Conservation (phyloP, 2,113 vertebrate genomes). For the Rhinopomastus cyanomelas region DNA sequence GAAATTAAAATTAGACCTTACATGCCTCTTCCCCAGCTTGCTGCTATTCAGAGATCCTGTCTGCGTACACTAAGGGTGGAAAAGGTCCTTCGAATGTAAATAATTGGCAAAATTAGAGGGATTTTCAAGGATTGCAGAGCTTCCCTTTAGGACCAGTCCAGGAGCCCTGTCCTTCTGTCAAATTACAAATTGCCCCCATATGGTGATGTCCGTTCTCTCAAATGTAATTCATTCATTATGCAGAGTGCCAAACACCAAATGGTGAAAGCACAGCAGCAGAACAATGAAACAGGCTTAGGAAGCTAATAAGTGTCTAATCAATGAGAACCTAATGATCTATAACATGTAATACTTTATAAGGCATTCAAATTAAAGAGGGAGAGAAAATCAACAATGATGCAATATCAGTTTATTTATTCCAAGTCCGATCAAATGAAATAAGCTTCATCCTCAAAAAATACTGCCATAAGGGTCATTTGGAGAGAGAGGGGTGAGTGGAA, state of each 20-base stretch:
- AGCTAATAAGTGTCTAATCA: conserved; percentile 37
- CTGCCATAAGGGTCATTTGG: not conserved
- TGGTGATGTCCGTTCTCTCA: conserved; percentile 57
- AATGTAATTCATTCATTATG: conserved; percentile 71
- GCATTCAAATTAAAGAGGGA: not conserved
- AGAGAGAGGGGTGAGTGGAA: not conserved
- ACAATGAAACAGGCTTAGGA: conserved; percentile 43
- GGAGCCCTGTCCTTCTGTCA: conserved; percentile 60
- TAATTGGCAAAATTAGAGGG: conserved; percentile 71
- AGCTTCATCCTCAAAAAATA: not conserved
- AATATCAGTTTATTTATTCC: conserved; percentile 16
- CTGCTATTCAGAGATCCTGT: conserved; percentile 49
- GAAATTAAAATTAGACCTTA: conserved; percentile 69
- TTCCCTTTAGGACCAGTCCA: conserved; percentile 59
- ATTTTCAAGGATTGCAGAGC: conserved; percentile 52
- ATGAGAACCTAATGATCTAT: conserved; percentile 36
- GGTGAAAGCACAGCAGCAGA: conserved; percentile 53
- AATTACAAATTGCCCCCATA: conserved; percentile 67
- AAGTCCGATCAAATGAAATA: not conserved
- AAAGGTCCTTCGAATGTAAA: conserved; percentile 69
- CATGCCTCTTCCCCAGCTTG: conserved; percentile 50
- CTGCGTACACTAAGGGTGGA: conserved; percentile 44
- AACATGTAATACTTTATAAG: conserved; percentile 38
- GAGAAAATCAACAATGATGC: not conserved
- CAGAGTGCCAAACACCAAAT: conserved; percentile 49